Base-by-base conservation (phyloP, 2,888 invertebrate species). In the Pseudococcus longispinus region DNA sequence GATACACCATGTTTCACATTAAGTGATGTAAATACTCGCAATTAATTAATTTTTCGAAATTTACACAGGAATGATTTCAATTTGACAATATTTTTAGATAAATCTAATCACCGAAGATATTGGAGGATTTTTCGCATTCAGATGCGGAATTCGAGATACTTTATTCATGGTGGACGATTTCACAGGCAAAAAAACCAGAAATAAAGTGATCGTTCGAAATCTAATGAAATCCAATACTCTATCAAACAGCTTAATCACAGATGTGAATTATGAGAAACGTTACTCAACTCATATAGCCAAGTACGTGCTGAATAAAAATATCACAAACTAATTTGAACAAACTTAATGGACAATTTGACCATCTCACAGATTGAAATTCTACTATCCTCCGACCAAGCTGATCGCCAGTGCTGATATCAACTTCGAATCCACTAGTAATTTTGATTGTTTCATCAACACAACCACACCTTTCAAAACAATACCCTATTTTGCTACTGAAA, bases 391-490 rank as follows among this genome's bases (percentile, higher is more conserved):
- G 6, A 83, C 74, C 4, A 23, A 51, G 1, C 44, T 84, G 26
- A 88, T 88, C 46, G 84, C 88, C 13, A 84, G 29, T 9, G 87
- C 87, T 4, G 83, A 87, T 37, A 74, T 88, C 0, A 86, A 87
- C 18, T 88, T 88, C 44, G 87, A 88, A 32, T 88, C 88, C 20
- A 87, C 88, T 11, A 84, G 85, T 20, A 88, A 88, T 70, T 88
- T 88, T 42, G 83, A 83, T 44, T 83, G 83, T 20, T 87, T 87
- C 70, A 70, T 88, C 15, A 88, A 88, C 46, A 88, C 88, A 18
- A 87, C 88, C 9, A 88, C 87, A 13, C 88, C 88, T 20, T 88
- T 88, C n/a, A 26, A 70, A 15, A 82, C 87, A 15, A 88, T 88
- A 13, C 87, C 87, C 6, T 83, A 84, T 51, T 88, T 88, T 26